Evolutionary conservation across 2,797 vertebrate genomes (phyloP).

Genomic region (Rhinella marina): DNA sequence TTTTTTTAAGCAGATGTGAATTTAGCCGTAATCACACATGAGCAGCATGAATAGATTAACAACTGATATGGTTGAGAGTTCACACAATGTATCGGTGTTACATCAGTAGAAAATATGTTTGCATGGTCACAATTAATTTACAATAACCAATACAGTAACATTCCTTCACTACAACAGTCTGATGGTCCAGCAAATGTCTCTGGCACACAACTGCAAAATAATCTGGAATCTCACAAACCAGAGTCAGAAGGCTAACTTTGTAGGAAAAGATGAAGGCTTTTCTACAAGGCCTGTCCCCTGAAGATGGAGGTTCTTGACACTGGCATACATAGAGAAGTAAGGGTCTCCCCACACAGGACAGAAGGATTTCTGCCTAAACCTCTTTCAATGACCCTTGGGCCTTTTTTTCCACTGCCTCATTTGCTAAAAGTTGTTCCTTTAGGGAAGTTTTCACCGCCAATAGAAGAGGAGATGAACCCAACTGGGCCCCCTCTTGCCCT

Average conservation of each 20-base stretch:
- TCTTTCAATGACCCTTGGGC: too few species aligned
- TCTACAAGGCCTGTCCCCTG: background rate
- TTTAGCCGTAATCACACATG: background rate
- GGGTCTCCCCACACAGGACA: too few species aligned
- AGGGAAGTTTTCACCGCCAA: too few species aligned
- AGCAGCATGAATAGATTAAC: background rate
- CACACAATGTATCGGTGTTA: background rate
- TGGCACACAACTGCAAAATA: background rate
- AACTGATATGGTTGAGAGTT: background rate
- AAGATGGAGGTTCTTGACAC: background rate
- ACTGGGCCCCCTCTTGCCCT: too few species aligned
- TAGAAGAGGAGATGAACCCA: too few species aligned
- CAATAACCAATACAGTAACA: background rate
- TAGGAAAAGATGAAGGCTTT: background rate
- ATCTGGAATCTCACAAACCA: background rate
- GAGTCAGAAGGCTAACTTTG: background rate
- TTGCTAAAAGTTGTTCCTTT: background rate
- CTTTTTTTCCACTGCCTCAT: too few species aligned
- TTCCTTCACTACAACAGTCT: constrained; percentile 10
- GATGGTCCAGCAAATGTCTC: constrained; percentile 13
- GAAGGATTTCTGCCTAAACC: too few species aligned
- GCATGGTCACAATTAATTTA: constrained; percentile 10
- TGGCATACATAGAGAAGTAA: too few species aligned
- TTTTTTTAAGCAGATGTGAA: too few species aligned
- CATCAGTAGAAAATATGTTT: background rate